These are phyloP conservation scores for Leuciscus waleckii DNA, from an alignment of 2,797 vertebrate genomes.

Conservation along the genomic window DNA sequence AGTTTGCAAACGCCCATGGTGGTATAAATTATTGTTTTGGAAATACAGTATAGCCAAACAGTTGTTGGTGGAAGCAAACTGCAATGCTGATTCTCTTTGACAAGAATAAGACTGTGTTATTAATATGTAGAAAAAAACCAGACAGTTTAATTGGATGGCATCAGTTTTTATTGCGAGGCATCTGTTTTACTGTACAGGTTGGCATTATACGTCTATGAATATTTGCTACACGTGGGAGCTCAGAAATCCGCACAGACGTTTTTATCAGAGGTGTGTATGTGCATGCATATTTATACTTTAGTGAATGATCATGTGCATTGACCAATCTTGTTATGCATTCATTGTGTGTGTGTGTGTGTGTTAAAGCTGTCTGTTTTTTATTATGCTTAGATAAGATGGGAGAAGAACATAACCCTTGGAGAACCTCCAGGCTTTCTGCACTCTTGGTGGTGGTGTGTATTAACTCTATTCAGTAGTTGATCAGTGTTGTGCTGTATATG, in stretches of 20 bases:
- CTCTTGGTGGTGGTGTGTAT: conserved; percentile 89
- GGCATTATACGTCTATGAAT: conserved; percentile 90
- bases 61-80: neutral
- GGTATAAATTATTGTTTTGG: neutral
- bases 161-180: neutral
- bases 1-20: neutral
- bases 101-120: neutral
- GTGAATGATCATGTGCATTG: conserved; percentile 12
- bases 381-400: conserved; percentile 85
- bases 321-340: neutral
- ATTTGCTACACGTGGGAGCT: conserved; percentile 90
- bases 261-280: conserved; percentile 86
- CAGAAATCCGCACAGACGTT: conserved; percentile 92
- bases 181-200: conserved; percentile 73
- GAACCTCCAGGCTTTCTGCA: conserved; percentile 88
- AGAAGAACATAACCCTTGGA: conserved; percentile 88
- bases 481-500: neutral
- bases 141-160: neutral
- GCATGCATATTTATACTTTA: neutral
- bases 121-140: neutral
- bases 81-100: neutral
- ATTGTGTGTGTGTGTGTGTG: neutral
- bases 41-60: neutral
- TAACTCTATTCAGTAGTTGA: neutral
- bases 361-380: conserved; percentile 14